Conservation (phyloP, 2,797 vertebrate genomes). For the Acrocephalus scirpaceus region DNA sequence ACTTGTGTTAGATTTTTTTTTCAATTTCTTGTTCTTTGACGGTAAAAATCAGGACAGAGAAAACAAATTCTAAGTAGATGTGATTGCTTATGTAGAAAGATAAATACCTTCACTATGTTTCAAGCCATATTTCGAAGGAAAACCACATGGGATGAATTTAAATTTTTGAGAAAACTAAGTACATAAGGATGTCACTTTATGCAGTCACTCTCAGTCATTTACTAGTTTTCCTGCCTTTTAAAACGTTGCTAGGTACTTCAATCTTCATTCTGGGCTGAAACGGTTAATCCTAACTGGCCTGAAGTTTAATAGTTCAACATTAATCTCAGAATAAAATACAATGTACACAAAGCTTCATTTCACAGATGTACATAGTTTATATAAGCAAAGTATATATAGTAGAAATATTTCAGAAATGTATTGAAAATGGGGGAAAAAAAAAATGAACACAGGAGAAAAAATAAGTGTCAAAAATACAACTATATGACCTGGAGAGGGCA, state of each 20-base stretch:
- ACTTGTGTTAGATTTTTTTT: background rate
- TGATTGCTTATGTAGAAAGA: background rate
- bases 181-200: background rate
- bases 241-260: background rate
- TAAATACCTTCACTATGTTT: background rate
- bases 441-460: background rate
- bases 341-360: background rate
- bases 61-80: background rate
- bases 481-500: background rate
- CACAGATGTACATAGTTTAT: background rate
- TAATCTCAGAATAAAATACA: background rate
- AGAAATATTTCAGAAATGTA: background rate
- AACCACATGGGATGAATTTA: background rate
- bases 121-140: background rate
- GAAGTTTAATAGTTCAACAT: background rate
- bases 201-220: background rate
- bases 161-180: background rate
- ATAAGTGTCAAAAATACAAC: background rate
- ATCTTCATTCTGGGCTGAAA: background rate
- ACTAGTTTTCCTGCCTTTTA: background rate
- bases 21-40: background rate
- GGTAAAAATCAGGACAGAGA: background rate
- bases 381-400: background rate
- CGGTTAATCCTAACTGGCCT: rapidly evolving
- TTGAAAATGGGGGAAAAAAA: background rate